Evolutionary conservation across 2,113 vertebrate species (phyloP), one percentile per base, ranked within the genome.

Genomic region (Laterallus jamaicensis): DNA sequence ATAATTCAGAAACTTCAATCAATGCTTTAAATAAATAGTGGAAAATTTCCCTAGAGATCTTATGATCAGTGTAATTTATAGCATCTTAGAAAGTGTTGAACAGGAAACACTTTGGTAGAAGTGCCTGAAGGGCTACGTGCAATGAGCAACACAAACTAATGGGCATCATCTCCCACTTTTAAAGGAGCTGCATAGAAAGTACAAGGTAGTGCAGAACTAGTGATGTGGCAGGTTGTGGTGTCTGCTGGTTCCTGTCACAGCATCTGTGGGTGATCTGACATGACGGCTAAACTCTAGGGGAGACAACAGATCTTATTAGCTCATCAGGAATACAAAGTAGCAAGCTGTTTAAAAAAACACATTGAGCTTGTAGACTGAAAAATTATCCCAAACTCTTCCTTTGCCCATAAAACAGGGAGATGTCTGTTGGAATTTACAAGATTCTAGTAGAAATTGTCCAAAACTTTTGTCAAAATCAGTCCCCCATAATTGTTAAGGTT

Each of bases 21-120:
- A 88, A 20, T 94, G 49, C 18, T 82, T 96, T 93, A 93, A 94
- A 86, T 92, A 97, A 89, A 88, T 40, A 91, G 49, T 29, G 63
- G 52, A 82, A 79, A 44, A 68, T 47, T 85, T 62, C 68, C 54
- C 35, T 54, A 25, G 76, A 42, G 71, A 47, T 56, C 39, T 62
- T 73, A 60, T 39, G 66, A 74, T 82, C 25, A 59, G 55, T n/a
- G 58, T 60, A 77, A 92, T 89, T 89, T 93, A 40, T 80, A 60
- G 35, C 40, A 35, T 42, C 47, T 81, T 88, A 54, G 42, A 91
- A 82, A 62, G 19, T 56, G 71, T 26, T 68, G 50, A 91, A 40
- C 35, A 75, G 52, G 50, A 88, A 81, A 74, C 8, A 15, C 13
- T 49, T 66, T 21, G 16, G 69, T 58, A 55, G 55, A 90, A 93